Conservation (phyloP, 2,113 vertebrate genomes). For the Erpornis zantholeuca region DNA sequence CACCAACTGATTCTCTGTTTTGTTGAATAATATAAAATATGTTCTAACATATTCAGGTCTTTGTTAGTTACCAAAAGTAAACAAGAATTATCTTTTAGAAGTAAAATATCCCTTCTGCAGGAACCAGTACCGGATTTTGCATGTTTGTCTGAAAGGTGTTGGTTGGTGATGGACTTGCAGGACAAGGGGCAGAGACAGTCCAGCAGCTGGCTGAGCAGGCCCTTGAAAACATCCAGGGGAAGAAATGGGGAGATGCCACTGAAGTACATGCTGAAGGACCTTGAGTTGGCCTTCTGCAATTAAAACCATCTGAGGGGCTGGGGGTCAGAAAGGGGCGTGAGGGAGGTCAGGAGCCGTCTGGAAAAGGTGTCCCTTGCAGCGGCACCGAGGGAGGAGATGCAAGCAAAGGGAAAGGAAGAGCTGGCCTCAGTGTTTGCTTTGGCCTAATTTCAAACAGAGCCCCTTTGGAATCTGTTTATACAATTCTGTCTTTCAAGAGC, state of each 20-base stretch:
- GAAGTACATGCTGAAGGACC: constrained; percentile 62
- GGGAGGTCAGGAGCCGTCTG: constrained; percentile 1
- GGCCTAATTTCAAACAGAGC: constrained; percentile 47
- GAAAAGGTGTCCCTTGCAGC: background rate
- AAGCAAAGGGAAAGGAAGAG: background rate
- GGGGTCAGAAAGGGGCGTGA: background rate
- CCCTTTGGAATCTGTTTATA: constrained; percentile 47
- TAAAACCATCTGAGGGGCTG: constrained; percentile 60
- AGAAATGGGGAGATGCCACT: constrained; percentile 80
- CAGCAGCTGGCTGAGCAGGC: constrained; percentile 69
- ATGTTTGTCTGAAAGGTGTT: constrained; percentile 62
- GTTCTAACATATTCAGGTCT: background rate
- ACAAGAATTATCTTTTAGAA: background rate
- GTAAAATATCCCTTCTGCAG: background rate
- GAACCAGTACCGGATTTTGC: background rate
- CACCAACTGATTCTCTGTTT: background rate
- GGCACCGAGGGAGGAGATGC: background rate
- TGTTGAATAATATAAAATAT: background rate
- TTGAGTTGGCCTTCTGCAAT: constrained; percentile 27
- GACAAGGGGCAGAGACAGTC: constrained; percentile 73
- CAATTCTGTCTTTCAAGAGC: constrained; percentile 58
- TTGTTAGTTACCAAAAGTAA: background rate
- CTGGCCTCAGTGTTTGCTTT: constrained; percentile 25
- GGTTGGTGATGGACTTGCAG: constrained; percentile 63
- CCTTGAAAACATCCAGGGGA: constrained; percentile 72